Evolutionary conservation across 2,888 invertebrate genomes (phyloP).

Genomic region (Orthosia gracilis): DNA sequence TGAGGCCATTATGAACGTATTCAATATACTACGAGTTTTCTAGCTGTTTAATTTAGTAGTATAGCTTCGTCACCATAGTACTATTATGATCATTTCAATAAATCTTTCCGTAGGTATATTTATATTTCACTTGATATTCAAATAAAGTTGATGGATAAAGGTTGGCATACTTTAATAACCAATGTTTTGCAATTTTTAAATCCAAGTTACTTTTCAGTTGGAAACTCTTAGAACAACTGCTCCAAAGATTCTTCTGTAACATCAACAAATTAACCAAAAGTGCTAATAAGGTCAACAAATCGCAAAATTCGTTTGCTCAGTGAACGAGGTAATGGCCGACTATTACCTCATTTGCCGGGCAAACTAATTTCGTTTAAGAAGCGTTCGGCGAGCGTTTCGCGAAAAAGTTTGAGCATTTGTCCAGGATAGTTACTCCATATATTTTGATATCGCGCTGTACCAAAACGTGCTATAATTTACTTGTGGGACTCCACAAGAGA

Average conservation of each 20-base stretch:
- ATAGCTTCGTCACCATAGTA: too few species aligned
- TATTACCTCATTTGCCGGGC: constrained; percentile 53
- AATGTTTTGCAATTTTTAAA: neutral
- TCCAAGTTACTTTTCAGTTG: neutral
- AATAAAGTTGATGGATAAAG: neutral
- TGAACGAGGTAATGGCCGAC: constrained; percentile 49
- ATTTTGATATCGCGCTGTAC: constrained; percentile 29
- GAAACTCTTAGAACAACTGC: neutral
- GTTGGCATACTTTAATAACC: neutral
- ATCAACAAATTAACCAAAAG: constrained; percentile 43
- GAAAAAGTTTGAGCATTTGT: constrained; percentile 19
- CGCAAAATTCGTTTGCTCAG: constrained; percentile 52
- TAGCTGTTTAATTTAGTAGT: too few species aligned
- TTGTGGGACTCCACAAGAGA: neutral
- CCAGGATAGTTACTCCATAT: constrained; percentile 30
- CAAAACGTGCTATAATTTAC: constrained; percentile 19
- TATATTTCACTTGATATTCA: neutral
- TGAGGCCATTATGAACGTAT: too few species aligned
- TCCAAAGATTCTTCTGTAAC: neutral
- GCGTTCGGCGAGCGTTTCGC: constrained; percentile 29
- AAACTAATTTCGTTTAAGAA: constrained; percentile 58
- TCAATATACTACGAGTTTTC: too few species aligned
- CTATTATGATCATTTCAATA: neutral
- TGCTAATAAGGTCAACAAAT: constrained; percentile 55
- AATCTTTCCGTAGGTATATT: neutral